Percentiles rank a stretch among this genome's conserved stretches.
These are phyloP conservation scores for Mercenaria mercenaria DNA, from an alignment of 1,140 invertebrate genomes.

Conservation along the genomic window DNA sequence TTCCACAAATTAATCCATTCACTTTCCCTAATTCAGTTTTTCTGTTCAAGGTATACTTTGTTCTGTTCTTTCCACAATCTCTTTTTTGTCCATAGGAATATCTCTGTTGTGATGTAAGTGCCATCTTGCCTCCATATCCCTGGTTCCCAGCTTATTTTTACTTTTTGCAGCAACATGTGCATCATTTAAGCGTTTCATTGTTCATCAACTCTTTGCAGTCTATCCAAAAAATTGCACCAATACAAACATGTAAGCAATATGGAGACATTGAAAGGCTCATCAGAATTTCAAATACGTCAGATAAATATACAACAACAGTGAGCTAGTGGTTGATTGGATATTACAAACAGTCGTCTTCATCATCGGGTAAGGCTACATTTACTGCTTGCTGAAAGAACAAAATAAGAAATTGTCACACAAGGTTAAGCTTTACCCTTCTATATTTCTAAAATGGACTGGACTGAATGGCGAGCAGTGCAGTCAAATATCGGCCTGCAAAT, in stretches of 20 bases:
- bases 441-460: no score
- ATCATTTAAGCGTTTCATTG: neutral
- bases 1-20: no score
- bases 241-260: neutral
- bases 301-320: conserved; percentile 41
- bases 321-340: neutral
- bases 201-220: neutral
- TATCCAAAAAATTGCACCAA: neutral
- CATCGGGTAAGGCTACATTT: conserved; percentile 61
- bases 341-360: conserved; percentile 69
- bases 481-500: no score
- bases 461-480: no score
- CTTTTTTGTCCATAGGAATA: conserved; percentile 38
- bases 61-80: neutral
- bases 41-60: neutral
- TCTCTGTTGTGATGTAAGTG: neutral
- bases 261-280: neutral
- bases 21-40: neutral
- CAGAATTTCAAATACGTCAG: neutral
- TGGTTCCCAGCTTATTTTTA: neutral
- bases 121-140: conserved; percentile 3
- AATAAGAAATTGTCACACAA: neutral
- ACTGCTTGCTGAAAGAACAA: conserved; percentile 56
- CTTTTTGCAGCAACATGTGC: no score
- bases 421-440: no score